phyloP scores from a whole-genome alignment of 2,888 invertebrate genomes.

The Synanthedon tipuliformis region DNA sequence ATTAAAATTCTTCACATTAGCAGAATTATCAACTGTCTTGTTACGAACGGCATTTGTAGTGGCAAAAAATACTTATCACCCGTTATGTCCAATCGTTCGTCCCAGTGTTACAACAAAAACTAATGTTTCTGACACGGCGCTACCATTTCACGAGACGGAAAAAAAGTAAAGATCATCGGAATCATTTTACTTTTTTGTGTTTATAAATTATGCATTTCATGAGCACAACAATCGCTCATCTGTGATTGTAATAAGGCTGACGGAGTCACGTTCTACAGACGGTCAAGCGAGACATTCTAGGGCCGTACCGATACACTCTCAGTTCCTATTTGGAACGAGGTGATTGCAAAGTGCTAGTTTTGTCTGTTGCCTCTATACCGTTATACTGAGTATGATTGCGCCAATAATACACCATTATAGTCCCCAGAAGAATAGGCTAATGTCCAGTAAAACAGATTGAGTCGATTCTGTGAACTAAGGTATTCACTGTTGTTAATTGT shows the following conservation, averaged over 20 bases:
- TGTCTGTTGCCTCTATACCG: conserved; percentile 32
- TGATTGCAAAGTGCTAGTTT: conserved; percentile 22
- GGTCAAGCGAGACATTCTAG: conserved; percentile 4
- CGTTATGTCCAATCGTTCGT: conserved; percentile 29
- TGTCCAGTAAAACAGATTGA: conserved; percentile 9
- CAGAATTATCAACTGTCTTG: conserved; percentile 22
- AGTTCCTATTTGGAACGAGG: conserved; percentile 32
- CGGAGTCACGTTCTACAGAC: conserved; percentile 49
- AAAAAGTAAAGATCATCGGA: conserved; percentile 33
- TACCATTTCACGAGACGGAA: conserved; percentile 21
- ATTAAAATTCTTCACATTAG: conserved; percentile 6
- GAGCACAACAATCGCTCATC: conserved; percentile 62
- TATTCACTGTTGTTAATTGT: background rate
- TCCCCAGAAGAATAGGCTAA: conserved; percentile 24
- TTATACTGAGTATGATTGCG: conserved; percentile 31
- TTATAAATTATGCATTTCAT: conserved; percentile 65
- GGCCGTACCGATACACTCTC: background rate
- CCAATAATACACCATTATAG: conserved; percentile 29
- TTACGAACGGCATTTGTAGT: conserved; percentile 21
- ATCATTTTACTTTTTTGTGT: conserved; percentile 41
- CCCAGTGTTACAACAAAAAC: conserved; percentile 37
- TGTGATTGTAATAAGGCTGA: conserved; percentile 63
- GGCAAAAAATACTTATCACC: conserved; percentile 27
- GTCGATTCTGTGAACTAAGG: conserved; percentile 1
- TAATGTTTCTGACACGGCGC: conserved; percentile 29